Evolutionary conservation across 2,888 invertebrate genomes (phyloP).

Genomic region (Mesorhabditis spiculigera): DNA sequence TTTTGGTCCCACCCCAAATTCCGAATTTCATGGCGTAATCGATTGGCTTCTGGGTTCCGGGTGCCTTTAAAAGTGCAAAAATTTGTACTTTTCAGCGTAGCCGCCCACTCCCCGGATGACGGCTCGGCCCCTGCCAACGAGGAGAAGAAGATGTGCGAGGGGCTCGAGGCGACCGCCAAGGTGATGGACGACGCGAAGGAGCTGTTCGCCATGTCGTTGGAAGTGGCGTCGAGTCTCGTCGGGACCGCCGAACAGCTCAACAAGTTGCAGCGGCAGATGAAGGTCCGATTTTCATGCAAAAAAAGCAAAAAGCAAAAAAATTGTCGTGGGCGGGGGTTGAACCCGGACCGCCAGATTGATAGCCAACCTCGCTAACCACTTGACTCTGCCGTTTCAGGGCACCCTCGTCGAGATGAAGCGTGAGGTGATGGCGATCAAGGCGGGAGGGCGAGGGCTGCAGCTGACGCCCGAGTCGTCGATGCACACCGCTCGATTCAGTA

Average conservation of each 20-base stretch:
- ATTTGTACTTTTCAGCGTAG: too few relatives aligned
- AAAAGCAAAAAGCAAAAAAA: neutral
- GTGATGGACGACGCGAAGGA: conserved; percentile 8
- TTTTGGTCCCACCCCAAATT: too few relatives aligned
- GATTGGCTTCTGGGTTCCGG: too few relatives aligned
- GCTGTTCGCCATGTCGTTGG: conserved; percentile 10
- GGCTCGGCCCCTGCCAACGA: too few relatives aligned
- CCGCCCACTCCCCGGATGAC: too few relatives aligned
- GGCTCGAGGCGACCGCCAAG: conserved; percentile 8
- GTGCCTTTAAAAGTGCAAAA: too few relatives aligned
- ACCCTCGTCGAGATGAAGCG: too few relatives aligned
- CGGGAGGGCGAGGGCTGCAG: too few relatives aligned
- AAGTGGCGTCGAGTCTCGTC: neutral
- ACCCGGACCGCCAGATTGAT: neutral
- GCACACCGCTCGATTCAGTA: too few relatives aligned
- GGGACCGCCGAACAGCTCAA: neutral
- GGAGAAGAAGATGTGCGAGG: conserved; percentile 1
- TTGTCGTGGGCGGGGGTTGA: neutral
- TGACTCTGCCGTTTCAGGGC: too few relatives aligned
- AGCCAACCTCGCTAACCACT: neutral
- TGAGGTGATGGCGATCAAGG: too few relatives aligned
- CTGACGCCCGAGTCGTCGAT: neutral
- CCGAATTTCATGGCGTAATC: too few relatives aligned
- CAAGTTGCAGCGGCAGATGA: neutral
- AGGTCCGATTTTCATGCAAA: neutral